These are phyloP conservation scores for Labroides dimidiatus DNA, from an alignment of 2,797 vertebrate species.

Conservation along the genomic window DNA sequence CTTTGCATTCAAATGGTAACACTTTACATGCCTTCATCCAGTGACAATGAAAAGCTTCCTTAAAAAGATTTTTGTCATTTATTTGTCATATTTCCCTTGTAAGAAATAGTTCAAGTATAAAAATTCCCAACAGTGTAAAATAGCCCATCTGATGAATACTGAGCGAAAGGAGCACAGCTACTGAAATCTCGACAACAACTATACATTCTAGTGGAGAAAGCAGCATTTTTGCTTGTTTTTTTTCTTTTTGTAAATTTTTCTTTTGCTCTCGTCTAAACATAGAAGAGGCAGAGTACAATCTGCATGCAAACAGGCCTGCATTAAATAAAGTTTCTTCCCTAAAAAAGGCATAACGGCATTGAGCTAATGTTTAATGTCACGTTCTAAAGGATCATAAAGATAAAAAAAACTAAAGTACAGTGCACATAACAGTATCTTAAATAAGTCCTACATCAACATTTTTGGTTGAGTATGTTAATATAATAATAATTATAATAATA, in stretches of 20 bases:
- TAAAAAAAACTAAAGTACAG: slow-evolving; percentile 89
- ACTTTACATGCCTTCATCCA: slow-evolving; percentile 94
- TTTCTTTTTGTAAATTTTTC: slow-evolving; percentile 54
- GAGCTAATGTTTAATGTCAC: slow-evolving; percentile 89
- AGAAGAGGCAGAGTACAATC: slow-evolving; percentile 77
- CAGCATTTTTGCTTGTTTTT: slow-evolving; percentile 88
- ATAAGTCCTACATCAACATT: slow-evolving; percentile 97
- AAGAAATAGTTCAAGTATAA: slow-evolving; percentile 99
- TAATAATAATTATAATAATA: slow-evolving; percentile 86
- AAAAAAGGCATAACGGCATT: slow-evolving; percentile 82
- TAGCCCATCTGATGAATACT: slow-evolving; percentile 92
- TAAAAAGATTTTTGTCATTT: slow-evolving; percentile 86
- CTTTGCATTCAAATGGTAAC: slow-evolving; percentile 93
- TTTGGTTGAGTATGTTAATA: slow-evolving; percentile 95
- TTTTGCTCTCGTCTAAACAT: slow-evolving; percentile 77
- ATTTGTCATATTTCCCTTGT: slow-evolving; percentile 98
- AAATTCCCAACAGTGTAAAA: slow-evolving; percentile 99
- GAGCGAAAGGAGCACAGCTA: slow-evolving; percentile 96
- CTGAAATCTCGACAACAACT: slow-evolving; percentile 90
- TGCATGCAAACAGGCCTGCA: slow-evolving; percentile 83
- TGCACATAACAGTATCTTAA: slow-evolving; percentile 95
- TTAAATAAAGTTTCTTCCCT: slow-evolving; percentile 82
- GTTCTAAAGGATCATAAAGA: slow-evolving; percentile 89
- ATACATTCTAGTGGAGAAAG: slow-evolving; percentile 93
- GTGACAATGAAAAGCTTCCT: slow-evolving; percentile 94